Evolutionary conservation across 2,888 invertebrate species (phyloP).

Genomic region (Tinea pellionella): DNA sequence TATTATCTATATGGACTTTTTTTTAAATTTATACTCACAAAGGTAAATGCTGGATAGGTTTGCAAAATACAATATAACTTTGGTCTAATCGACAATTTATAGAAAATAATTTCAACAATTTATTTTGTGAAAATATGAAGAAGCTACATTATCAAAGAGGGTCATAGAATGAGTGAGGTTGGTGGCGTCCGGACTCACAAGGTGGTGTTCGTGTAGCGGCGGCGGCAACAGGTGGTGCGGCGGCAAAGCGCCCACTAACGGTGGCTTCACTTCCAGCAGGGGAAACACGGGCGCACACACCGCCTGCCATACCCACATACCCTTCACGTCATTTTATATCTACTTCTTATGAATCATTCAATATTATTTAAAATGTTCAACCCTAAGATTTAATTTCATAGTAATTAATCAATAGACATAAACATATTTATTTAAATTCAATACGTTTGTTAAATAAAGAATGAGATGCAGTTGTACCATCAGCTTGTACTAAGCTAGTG

Average conservation of each 20-base stretch:
- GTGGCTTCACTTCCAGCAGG: conserved; percentile 67
- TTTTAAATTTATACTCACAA: not conserved
- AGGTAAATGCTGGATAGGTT: not conserved
- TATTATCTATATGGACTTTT: not conserved
- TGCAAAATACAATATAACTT: not conserved
- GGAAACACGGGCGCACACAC: conserved; percentile 66
- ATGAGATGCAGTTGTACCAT: too few relatives aligned
- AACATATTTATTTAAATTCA: too few relatives aligned
- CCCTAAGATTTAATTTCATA: too few relatives aligned
- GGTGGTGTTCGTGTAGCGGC: conserved; percentile 76
- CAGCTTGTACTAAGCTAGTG: too few relatives aligned
- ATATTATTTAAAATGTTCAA: too few relatives aligned
- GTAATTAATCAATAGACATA: too few relatives aligned
- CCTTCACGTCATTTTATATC: not conserved
- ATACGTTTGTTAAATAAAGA: too few relatives aligned
- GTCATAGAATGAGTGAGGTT: conserved; percentile 24
- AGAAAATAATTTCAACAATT: too few relatives aligned
- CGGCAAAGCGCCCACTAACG: conserved; percentile 62
- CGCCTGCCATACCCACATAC: conserved; percentile 34
- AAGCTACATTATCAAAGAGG: too few relatives aligned
- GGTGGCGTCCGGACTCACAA: conserved; percentile 49
- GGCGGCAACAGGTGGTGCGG: conserved; percentile 69
- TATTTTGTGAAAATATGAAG: too few relatives aligned
- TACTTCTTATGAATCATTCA: not conserved
- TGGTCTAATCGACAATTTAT: too few relatives aligned